A percentile compares a stretch with the other conserved stretches of the same genome.
These are phyloP conservation scores for Drosophila buzzatii DNA, from an alignment of 2,888 invertebrate genomes.

Conservation along the genomic window DNA sequence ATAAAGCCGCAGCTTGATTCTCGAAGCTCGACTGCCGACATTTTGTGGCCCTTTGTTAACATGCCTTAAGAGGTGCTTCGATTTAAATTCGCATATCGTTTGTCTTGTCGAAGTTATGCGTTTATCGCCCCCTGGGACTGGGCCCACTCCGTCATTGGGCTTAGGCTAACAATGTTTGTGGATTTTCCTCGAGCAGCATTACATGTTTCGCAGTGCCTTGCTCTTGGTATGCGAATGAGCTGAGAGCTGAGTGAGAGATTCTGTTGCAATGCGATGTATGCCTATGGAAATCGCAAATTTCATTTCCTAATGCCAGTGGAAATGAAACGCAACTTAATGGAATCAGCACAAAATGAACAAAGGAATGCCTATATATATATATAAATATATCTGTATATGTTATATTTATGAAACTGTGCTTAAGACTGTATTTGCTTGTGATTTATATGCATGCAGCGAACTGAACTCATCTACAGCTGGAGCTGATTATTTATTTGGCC, in stretches of 20 bases:
- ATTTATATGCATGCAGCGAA: conserved; percentile 58
- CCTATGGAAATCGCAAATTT: conserved; percentile 43
- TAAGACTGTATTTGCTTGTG: conserved; percentile 40
- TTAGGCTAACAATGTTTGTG: conserved; percentile 42
- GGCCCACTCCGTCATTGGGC: conserved; percentile 26
- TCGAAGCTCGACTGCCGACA: conserved; percentile 3
- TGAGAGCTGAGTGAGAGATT: background rate
- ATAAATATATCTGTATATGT: background rate
- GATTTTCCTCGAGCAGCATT: conserved; percentile 22
- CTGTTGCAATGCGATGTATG: conserved; percentile 27
- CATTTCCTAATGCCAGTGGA: conserved; percentile 58
- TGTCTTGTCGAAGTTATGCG: conserved; percentile 23
- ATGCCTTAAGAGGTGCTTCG: conserved; percentile 34
- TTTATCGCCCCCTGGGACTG: conserved; percentile 20
- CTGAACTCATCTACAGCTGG: conserved; percentile 27
- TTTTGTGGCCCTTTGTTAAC: conserved; percentile 15
- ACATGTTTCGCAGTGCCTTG: background rate
- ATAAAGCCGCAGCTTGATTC: conserved; percentile 35
- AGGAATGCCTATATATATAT: background rate
- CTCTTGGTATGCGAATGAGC: background rate
- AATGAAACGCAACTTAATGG: conserved; percentile 10
- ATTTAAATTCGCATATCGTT: conserved; percentile 50
- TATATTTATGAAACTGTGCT: conserved; percentile 7
- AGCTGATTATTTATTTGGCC: conserved; percentile 64
- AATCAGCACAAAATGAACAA: conserved; percentile 17